Evolutionary conservation across 2,797 vertebrate species (phyloP), one percentile per base, ranked within the genome.

Genomic region (Urosaurus nigricauda): DNA sequence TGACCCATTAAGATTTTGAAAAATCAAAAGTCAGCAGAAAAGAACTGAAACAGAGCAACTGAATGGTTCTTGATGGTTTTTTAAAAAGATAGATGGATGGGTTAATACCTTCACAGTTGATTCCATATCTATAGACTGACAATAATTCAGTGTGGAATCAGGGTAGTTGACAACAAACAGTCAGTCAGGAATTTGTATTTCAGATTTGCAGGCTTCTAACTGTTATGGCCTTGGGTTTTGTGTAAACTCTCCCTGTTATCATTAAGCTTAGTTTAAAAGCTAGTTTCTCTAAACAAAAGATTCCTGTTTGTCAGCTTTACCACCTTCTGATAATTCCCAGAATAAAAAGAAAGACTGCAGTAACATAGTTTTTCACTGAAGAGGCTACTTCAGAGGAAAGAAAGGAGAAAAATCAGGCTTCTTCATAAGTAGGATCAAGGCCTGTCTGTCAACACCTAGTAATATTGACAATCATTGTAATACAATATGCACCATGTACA

Each of bases 181-280:
- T 53, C 53, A 84, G 85, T 70, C 70, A 91, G 86, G 60, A 89
- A 58, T 87, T 91, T 89, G 84, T 84, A 75, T 87, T 63, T 71
- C 79, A 65, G 11, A 7, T 35, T 65, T 56, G 24, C 3, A 1
- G 1, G n/a, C 78, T 77, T 89, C 87, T 85, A 89, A 63, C 70
- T 83, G 60, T 1, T 77, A 89, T 58, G 70, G 77, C 56, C 1
- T 82, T 53, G 35, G 84, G 11, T 37, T 68, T n/a, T 0, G 0
- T 70, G 17, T 29, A 37, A 37, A 51, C 0, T 7, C 79, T 47
- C 32, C 13, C 40, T 51, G 32, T 37, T 51, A 43, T 83, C 71
- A 83, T 47, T 83, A 83, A 83, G 51, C 1, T 47, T 73, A 37
- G 60, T 79, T 37, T 47, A 83, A 68, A 37, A 47, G 24, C 43